Conservation (phyloP, 2,888 invertebrate genomes). For the Hirtodrosophila histrioides region DNA sequence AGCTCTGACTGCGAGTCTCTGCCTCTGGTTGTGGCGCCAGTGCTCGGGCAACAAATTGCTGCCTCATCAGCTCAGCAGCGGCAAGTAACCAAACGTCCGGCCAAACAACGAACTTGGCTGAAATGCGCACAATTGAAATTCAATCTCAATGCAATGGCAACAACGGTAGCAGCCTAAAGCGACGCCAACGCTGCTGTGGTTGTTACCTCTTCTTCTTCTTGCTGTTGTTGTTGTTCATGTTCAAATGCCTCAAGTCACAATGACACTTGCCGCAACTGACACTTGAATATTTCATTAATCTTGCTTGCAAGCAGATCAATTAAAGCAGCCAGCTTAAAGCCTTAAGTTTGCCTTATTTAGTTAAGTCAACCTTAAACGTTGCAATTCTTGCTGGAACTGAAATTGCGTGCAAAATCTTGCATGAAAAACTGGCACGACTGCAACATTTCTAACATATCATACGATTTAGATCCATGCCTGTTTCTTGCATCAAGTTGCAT, state of each 20-base stretch:
- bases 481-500: too few relatives aligned
- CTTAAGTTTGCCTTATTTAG: too few relatives aligned
- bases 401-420: too few relatives aligned
- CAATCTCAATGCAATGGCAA: conserved; percentile 34
- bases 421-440: too few relatives aligned
- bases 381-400: too few relatives aligned
- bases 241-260: conserved; percentile 18
- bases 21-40: conserved; percentile 45
- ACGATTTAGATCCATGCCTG: too few relatives aligned
- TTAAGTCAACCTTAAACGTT: too few relatives aligned
- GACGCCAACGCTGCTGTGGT: conserved; percentile 36
- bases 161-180: conserved; percentile 24
- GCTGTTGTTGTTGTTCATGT: conserved; percentile 7
- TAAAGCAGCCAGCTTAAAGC: too few relatives aligned
- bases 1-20: too few relatives aligned
- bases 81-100: too few relatives aligned
- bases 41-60: conserved; percentile 33
- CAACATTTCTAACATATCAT: too few relatives aligned
- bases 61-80: conserved; percentile 21
- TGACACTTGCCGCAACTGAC: conserved; percentile 27
- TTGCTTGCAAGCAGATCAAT: not conserved
- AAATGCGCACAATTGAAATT: conserved; percentile 50
- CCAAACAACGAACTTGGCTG: conserved; percentile 10
- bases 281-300: conserved; percentile 20
- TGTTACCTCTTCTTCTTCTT: too few relatives aligned